Base-by-base conservation (phyloP, 2,797 vertebrate species). In the Paratrypauchen microcephalus region DNA sequence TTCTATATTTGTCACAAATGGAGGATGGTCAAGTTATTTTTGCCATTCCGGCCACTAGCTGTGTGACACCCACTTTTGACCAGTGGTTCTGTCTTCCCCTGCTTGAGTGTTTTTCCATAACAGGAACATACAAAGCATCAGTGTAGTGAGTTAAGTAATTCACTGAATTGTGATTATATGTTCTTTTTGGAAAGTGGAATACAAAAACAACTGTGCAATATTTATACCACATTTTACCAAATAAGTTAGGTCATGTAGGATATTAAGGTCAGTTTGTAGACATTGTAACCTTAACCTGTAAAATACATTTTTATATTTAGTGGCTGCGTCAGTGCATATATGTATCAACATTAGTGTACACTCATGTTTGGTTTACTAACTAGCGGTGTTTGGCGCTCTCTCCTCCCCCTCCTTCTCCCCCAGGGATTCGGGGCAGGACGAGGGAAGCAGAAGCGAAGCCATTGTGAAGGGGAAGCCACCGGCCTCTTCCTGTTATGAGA, bases 401-500 rank as follows among this genome's bases (percentile, higher is more conserved):
- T 93, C 90, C 91, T 93, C 82, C 89, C 83, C 85, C 87, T 87
- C 86, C 88, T 81, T 88, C 91, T 80, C 88, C 91, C 95, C 96
- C 93, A 88, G 90, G 96, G 96, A 93, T 92, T 92, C 94, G 92
- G 91, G 91, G 91, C 88, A 94, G 94, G 95, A 97, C 95, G 95
- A 94, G 92, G 94, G 95, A 97, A 97, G 95, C 94, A 97, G 94
- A 97, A 95, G 95, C 93, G 94, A 97, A 97, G 96, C 95, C 95
- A 96, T 96, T 97, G 96, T 97, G 93, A 96, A 95, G 95, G 95
- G 97, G 96, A 99, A 98, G 96, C 96, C 97, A 96, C 97, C 95
- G 94, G 94, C 95, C 94, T 96, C 95, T 99, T 99, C 97, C 97
- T 99, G 97, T 99, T 99, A 97, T 99, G 96, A 98, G 95, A 99